A percentile compares a stretch with the other conserved stretches of the same genome.
These are phyloP conservation scores for Acanthacorydalis orientalis DNA, from an alignment of 2,888 invertebrate species.

Conservation along the genomic window DNA sequence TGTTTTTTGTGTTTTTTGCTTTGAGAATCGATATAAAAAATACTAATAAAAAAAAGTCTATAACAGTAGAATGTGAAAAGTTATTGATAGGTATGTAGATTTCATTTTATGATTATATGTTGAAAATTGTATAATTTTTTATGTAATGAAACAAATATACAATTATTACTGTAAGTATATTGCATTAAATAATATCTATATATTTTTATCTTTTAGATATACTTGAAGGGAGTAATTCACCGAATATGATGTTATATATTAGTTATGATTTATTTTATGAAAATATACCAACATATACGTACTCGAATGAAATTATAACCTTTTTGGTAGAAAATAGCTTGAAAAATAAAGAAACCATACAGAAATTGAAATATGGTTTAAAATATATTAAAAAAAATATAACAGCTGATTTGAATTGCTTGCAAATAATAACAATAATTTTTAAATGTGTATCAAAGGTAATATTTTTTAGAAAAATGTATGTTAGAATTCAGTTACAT, in stretches of 20 bases:
- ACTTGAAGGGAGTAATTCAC: background rate
- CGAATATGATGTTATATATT: background rate
- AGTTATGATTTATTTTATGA: background rate
- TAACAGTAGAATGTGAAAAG: too few relatives aligned
- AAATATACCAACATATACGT: background rate
- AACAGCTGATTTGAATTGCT: background rate
- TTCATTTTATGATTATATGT: too few relatives aligned
- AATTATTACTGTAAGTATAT: too few relatives aligned
- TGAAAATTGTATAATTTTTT: too few relatives aligned
- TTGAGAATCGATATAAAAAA: too few relatives aligned
- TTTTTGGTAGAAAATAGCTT: background rate
- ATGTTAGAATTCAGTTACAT: too few relatives aligned
- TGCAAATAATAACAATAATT: background rate
- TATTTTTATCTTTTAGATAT: too few relatives aligned
- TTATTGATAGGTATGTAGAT: too few relatives aligned
- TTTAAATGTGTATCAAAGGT: background rate
- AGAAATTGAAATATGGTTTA: background rate
- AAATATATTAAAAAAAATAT: background rate
- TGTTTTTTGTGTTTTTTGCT: too few relatives aligned
- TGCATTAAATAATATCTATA: too few relatives aligned
- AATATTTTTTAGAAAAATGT: background rate
- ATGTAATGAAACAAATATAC: too few relatives aligned
- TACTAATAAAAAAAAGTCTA: too few relatives aligned
- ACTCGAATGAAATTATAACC: background rate
- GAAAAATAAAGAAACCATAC: background rate